phyloP scores from a whole-genome alignment of 2,113 vertebrate species.

The Paracanthobrama guichenoti region DNA sequence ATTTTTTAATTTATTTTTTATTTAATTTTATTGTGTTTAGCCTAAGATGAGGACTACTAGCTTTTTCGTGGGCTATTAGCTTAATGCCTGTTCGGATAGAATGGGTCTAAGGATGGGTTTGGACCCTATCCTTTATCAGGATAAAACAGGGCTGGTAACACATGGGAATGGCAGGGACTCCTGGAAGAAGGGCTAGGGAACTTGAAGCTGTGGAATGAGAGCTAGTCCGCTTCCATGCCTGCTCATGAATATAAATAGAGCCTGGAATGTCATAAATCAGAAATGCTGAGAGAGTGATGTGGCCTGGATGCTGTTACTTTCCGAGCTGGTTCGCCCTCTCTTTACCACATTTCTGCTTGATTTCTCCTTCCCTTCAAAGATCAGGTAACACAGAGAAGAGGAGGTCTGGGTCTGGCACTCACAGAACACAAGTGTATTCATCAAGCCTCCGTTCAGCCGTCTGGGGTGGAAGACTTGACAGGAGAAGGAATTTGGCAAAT shows the following conservation, averaged over 20 bases:
- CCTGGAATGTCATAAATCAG: constrained; percentile 55
- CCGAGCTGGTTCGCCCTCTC: constrained; percentile 11
- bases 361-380: constrained; percentile 35
- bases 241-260: constrained; percentile 56
- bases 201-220: constrained; percentile 51
- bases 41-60: too few relatives aligned
- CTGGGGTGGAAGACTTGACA: constrained; percentile 59
- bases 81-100: not conserved
- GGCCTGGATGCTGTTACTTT: constrained; percentile 43
- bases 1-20: too few relatives aligned
- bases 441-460: constrained; percentile 68
- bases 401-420: constrained; percentile 69
- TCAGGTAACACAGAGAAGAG: constrained; percentile 47
- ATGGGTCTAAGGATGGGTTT: not conserved
- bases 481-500: constrained; percentile 82
- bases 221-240: constrained; percentile 37
- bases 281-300: constrained; percentile 10
- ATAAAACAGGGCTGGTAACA: constrained; percentile 30
- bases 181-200: constrained; percentile 41
- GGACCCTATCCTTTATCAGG: constrained; percentile 22
- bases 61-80: not conserved
- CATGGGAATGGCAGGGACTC: constrained; percentile 44
- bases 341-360: constrained; percentile 28
- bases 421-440: constrained; percentile 81
- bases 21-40: too few relatives aligned